Base-by-base conservation (phyloP, 1,140 invertebrate species). In the Chlorops oryzae region DNA sequence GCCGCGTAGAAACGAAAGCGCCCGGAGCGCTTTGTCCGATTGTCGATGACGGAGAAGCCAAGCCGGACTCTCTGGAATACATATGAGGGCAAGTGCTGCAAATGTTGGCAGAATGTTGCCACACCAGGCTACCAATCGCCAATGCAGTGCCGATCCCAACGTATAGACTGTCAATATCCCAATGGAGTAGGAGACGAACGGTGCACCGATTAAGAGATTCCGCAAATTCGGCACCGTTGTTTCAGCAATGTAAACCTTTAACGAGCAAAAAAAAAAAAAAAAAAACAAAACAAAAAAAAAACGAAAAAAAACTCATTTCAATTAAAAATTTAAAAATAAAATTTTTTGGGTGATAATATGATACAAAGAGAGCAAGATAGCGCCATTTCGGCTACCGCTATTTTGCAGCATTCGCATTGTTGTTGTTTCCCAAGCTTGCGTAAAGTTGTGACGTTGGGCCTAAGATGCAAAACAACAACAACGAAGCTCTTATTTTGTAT, bases 131-230 rank as follows among this genome's bases (percentile, higher is more conserved):
- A 87, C 83, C 12, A 65, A 64, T 27, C 81, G 62, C 85, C 86
- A 88, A 12, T 77, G 70, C 3, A 85, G 66, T 7, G 74, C 59
- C 2, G 78, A 78, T 1, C 85, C 85, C 3, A 87, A 64, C 3
- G 75, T 76, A 52, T 87, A 87, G 25, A 86, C 80, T 13, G 86
- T 63, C 1, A 87, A 70, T 23, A 87, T 85, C n/a, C 86, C 86
- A 5, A 81, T 58, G 0, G 84, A 82, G 52, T 86, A 86, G 15
- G 83, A 80, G 3, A 84, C 80, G 47, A 83, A 82, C 0, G 82
- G 80, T 0, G 79, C 75, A 2, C 82, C 81, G 5, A 80, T 79
- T 1, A 87, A 73, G 15, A 85, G 69, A 10, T 84, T 84, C 42
- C 85, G 74, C 9, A 86, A 56, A 54, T 78, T 75, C 13, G 84